A percentile compares a stretch with the other conserved stretches of the same genome.
Conservation (phyloP, 2,888 invertebrate genomes). For the Oasisia sp. region DNA sequence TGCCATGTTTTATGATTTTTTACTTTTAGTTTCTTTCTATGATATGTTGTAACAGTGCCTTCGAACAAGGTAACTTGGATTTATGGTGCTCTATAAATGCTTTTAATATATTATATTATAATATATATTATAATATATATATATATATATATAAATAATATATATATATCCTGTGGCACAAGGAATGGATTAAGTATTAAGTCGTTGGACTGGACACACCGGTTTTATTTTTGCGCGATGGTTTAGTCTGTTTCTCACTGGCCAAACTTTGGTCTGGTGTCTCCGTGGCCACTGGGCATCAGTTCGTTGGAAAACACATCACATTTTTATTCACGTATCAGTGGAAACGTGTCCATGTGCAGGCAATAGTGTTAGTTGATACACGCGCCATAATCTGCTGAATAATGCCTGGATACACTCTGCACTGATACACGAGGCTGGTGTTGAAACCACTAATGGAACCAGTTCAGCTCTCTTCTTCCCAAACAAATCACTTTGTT, state of each 20-base stretch:
- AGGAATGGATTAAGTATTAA: background rate
- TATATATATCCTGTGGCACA: too few species aligned
- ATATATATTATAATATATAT: too few species aligned
- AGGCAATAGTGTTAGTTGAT: background rate
- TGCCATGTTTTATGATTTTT: too few species aligned
- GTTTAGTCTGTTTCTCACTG: background rate
- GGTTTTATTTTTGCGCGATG: background rate
- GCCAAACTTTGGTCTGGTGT: background rate
- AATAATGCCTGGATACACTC: background rate
- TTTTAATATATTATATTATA: too few species aligned
- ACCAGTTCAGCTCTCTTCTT: background rate
- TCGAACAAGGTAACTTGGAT: too few species aligned
- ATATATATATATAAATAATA: too few species aligned
- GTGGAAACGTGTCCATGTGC: background rate
- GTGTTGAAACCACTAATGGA: background rate
- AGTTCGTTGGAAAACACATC: background rate
- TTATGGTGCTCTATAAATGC: too few species aligned
- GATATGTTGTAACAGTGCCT: too few species aligned
- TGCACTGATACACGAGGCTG: background rate
- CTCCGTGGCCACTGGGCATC: background rate
- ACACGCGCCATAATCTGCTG: background rate
- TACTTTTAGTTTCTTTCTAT: too few species aligned
- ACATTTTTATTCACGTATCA: background rate
- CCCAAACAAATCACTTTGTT: background rate
- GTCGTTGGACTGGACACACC: too few species aligned